Evolutionary conservation across 2,113 vertebrate genomes (phyloP), one percentile per base, ranked within the genome.

Genomic region (Gallinago paraguaiae): DNA sequence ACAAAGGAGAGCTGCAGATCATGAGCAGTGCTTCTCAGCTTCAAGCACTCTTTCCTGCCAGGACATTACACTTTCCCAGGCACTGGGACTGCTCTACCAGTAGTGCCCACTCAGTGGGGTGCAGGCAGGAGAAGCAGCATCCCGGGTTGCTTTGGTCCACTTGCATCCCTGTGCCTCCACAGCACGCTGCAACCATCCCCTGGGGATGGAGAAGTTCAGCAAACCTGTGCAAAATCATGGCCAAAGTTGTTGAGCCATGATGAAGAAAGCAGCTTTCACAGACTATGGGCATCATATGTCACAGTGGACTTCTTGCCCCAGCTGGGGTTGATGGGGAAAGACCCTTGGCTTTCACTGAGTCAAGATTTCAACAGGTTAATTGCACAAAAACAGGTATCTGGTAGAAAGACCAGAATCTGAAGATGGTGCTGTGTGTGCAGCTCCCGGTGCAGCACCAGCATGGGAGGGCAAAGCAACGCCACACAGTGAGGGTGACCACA

Each of bases 401-500:
- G 24, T 31, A 37, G 80, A 60, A 93, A 96, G 41, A 48, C 45
- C 5, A 11, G 83, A 94, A 82, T 86, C 64, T 79, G 93, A 95
- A 96, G 75, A 39, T 9, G 18, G 48, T 57, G 77, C 78, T 96
- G 33, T 7, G 0, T 79, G 61, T 65, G 27, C 59, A 43, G 43
- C 51, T 91, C 60, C 83, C 92, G 75, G 88, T 10, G 45, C 33
- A 78, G 19, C 2, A 4, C 24, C 51, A 68, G 57, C 69, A 60
- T 16, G 53, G 43, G 48, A 78, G 71, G 30, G 48, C 51, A 45
- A 27, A 30, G 30, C 9, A 31, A 35, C 1, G 14, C 46, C 67
- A 90, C 70, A 5, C 18, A 24, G 14, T 13, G 43, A 22, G 9
- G 18, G 33, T 56, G 39, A n/a, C 27, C 37, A 20, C 3, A 11